phyloP scores from a whole-genome alignment of 1,140 invertebrate genomes.

The Pseudomyrmex cubaensis region DNA sequence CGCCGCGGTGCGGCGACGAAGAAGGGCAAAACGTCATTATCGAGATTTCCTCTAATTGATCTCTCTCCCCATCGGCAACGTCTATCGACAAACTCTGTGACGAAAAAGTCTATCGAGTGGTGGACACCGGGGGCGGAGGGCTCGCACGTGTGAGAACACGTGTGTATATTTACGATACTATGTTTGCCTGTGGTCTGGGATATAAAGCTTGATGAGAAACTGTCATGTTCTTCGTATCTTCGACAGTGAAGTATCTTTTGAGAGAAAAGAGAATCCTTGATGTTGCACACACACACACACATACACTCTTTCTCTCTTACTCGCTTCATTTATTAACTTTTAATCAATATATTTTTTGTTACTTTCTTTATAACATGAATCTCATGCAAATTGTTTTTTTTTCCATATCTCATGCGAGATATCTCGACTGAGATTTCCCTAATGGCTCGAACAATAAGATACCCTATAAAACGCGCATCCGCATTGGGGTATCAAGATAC shows the following conservation, averaged over 20 bases:
- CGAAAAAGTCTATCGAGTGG: conserved; percentile 17
- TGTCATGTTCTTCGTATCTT: conserved; percentile 17
- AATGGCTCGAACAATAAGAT: conserved; percentile 38
- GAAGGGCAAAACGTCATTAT: conserved; percentile 71
- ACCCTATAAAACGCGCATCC: conserved; percentile 6
- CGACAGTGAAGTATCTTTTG: not conserved
- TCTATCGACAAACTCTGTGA: conserved; percentile 1
- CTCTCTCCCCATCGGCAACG: conserved; percentile 64
- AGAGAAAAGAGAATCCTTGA: not conserved
- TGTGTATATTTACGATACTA: not conserved
- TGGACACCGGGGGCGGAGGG: not conserved
- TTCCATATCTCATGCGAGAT: conserved; percentile 35
- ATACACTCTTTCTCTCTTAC: too few relatives aligned
- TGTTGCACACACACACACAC: too few relatives aligned
- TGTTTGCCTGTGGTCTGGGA: not conserved
- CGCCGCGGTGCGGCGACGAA: not conserved
- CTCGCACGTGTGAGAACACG: not conserved
- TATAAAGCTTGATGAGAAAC: not conserved
- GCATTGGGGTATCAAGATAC: not conserved
- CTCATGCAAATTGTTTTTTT: conserved; percentile 10
- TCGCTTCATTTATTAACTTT: conserved; percentile 4
- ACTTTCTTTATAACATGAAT: conserved; percentile 15
- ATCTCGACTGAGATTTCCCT: not conserved
- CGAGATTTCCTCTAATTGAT: conserved; percentile 79
- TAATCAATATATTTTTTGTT: not conserved